Percentiles rank a stretch among this genome's conserved stretches.
Conservation (phyloP, 2,888 invertebrate genomes). For the Eumerus sabulonum region DNA sequence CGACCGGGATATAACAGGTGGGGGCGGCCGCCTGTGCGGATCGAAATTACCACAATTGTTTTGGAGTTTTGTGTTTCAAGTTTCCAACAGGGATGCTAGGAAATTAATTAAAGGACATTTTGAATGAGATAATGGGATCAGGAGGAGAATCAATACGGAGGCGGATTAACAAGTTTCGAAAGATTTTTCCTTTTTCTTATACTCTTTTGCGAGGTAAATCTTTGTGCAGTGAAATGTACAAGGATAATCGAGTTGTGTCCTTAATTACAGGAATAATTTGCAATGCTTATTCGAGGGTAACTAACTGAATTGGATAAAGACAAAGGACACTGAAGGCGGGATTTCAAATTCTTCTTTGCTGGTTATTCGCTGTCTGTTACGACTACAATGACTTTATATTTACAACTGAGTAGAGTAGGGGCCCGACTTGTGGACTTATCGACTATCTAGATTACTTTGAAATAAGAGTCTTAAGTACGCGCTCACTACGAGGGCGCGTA, state of each 20-base stretch:
- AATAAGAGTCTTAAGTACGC: too few species aligned
- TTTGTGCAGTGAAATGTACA: slow-evolving; percentile 11
- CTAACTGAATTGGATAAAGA: slow-evolving; percentile 4
- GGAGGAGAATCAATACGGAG: slow-evolving; percentile 36
- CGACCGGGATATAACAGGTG: background rate
- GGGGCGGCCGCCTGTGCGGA: background rate
- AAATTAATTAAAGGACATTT: slow-evolving; percentile 66
- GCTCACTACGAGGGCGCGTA: too few species aligned
- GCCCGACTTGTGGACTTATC: too few species aligned
- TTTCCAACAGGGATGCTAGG: slow-evolving; percentile 45
- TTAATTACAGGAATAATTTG: slow-evolving; percentile 23
- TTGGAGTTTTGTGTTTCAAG: slow-evolving; percentile 40
- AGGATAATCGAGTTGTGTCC: background rate
- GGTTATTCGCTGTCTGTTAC: too few species aligned
- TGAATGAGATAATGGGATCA: slow-evolving; percentile 52
- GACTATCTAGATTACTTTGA: too few species aligned
- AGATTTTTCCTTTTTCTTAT: slow-evolving; percentile 7
- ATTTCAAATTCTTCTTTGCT: too few species aligned
- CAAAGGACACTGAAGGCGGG: too few species aligned
- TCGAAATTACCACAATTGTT: slow-evolving; percentile 66
- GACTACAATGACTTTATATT: too few species aligned
- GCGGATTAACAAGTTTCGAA: slow-evolving; percentile 30
- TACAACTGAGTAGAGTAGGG: too few species aligned
- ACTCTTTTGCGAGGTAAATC: background rate
- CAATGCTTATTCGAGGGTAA: slow-evolving; percentile 5